These are phyloP conservation scores for Pristis pectinata DNA, from an alignment of 2,797 vertebrate species.

Conservation along the genomic window DNA sequence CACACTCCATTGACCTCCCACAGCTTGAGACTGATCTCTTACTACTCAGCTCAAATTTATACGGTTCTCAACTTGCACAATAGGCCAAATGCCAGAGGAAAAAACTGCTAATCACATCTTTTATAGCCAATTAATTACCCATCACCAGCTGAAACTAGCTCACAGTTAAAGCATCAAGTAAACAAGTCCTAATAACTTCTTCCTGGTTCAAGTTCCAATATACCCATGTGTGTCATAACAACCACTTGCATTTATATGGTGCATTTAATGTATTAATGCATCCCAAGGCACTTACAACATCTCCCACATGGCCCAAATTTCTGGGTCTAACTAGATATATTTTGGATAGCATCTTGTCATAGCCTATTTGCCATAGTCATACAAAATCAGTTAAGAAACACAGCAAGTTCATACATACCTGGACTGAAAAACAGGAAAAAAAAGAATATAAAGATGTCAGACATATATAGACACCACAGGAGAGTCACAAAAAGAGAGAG, in stretches of 20 bases:
- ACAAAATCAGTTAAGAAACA: not conserved
- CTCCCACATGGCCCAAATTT: not conserved
- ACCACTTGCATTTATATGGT: not conserved
- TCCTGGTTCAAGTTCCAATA: not conserved
- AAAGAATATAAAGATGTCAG: not conserved
- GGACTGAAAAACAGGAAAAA: not conserved
- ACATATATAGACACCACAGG: not conserved
- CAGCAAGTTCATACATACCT: not conserved
- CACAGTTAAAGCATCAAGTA: not conserved
- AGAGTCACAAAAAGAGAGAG: not conserved
- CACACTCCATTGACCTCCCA: conserved; percentile 14
- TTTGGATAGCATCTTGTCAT: not conserved
- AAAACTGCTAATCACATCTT: conserved; percentile 18
- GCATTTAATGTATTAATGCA: not conserved
- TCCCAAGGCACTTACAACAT: not conserved
- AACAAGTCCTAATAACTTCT: conserved; percentile 9
- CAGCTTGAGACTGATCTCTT: conserved; percentile 1
- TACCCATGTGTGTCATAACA: not conserved
- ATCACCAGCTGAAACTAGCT: not conserved
- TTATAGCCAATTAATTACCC: conserved; percentile 29
- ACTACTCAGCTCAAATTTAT: conserved; percentile 31
- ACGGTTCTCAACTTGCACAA: conserved; percentile 25
- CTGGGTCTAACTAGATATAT: not conserved
- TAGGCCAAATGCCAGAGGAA: not conserved
- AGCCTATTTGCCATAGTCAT: not conserved